Percentiles rank a stretch among this genome's conserved stretches.
Conservation (phyloP, 2,888 invertebrate genomes). For the Volucella zonaria region DNA sequence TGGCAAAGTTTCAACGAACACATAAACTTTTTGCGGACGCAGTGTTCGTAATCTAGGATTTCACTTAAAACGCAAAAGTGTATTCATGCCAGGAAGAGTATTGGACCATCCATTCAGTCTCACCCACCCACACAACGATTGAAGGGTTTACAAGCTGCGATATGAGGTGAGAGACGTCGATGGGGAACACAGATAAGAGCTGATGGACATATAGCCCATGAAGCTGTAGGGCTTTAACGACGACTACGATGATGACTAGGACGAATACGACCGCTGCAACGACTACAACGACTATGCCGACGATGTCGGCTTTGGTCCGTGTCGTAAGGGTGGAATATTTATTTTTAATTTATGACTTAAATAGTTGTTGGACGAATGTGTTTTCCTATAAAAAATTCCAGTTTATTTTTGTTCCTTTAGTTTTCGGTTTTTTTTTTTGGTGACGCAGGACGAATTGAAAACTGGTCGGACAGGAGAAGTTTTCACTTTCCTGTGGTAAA, state of each 20-base stretch:
- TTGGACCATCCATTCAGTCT: conserved; percentile 14
- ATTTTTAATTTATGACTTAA: conserved; percentile 73
- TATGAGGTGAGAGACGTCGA: conserved; percentile 68
- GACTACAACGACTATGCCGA: too few relatives aligned
- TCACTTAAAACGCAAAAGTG: conserved; percentile 69
- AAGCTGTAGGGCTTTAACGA: too few relatives aligned
- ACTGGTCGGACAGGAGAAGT: conserved; percentile 32
- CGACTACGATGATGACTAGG: neutral
- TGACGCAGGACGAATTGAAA: neutral
- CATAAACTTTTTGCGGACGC: conserved; percentile 66
- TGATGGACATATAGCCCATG: conserved; percentile 50
- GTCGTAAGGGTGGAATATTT: conserved; percentile 62
- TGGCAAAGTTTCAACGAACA: conserved; percentile 47
- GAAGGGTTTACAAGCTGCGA: conserved; percentile 55
- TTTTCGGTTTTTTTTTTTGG: too few relatives aligned
- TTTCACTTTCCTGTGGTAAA: conserved; percentile 41
- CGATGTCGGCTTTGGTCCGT: neutral
- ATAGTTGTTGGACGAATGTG: conserved; percentile 55
- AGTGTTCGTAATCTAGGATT: conserved; percentile 69
- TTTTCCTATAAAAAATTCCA: conserved; percentile 37
- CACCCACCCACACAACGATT: conserved; percentile 39
- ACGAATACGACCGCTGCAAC: too few relatives aligned
- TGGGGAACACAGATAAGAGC: conserved; percentile 59
- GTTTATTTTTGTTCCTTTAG: conserved; percentile 10
- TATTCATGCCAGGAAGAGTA: conserved; percentile 46